A percentile compares a stretch with the other conserved stretches of the same genome.
Conservation (phyloP, 2,797 vertebrate genomes). For the Tinamus major region DNA sequence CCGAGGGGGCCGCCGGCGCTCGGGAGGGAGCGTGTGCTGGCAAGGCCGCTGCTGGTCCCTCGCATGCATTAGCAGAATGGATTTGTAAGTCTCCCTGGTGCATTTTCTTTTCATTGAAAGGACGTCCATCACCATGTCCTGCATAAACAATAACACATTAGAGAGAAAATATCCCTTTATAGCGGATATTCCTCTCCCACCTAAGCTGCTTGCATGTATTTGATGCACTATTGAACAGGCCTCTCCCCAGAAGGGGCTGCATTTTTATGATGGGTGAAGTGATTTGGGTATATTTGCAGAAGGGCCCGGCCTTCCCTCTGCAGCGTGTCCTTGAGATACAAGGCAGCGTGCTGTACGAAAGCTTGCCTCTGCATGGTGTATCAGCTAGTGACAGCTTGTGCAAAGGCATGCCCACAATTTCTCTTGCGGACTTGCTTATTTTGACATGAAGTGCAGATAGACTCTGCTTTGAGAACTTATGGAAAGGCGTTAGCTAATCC, state of each 20-base stretch:
- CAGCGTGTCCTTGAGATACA: background rate
- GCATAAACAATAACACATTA: background rate
- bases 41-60: background rate
- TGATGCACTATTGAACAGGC: background rate
- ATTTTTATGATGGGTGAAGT: background rate
- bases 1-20: background rate
- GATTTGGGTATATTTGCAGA: background rate
- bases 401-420: background rate
- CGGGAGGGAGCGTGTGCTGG: background rate
- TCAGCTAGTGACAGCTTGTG: background rate
- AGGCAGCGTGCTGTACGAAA: background rate
- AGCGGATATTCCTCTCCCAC: background rate
- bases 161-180: background rate
- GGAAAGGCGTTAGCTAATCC: conserved; percentile 51
- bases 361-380: background rate
- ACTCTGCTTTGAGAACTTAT: conserved; percentile 29
- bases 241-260: background rate
- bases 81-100: background rate
- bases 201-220: background rate
- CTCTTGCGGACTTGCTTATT: conserved; percentile 10
- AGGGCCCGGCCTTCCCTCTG: background rate
- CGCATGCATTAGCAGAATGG: rapidly evolving
- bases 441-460: conserved; percentile 60
- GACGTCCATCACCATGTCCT: background rate
- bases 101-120: background rate